A percentile compares a stretch with the other conserved stretches of the same genome.
Evolutionary conservation across 1,140 invertebrate genomes (phyloP).

Genomic region (Drosophila pallidifrons): DNA sequence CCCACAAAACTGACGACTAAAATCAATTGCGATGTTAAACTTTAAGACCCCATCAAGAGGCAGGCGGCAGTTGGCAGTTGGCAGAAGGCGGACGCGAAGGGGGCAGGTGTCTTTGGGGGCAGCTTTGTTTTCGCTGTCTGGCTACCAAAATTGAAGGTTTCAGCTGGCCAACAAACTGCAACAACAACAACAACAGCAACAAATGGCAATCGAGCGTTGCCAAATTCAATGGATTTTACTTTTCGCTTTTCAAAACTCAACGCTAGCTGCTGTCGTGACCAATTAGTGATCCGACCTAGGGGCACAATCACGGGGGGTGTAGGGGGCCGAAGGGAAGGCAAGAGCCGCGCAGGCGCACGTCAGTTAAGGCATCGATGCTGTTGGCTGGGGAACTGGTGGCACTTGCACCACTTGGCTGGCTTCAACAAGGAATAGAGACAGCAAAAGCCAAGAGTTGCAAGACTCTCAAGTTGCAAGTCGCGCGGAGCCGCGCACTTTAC

Average conservation of each 20-base stretch:
- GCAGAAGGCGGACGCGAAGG: background rate
- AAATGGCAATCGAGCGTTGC: constrained; percentile 72
- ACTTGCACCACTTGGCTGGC: constrained; percentile 42
- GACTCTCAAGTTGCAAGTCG: constrained; percentile 42
- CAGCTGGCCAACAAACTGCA: constrained; percentile 28
- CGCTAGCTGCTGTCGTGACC: constrained; percentile 76
- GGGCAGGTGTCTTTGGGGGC: constrained; percentile 13
- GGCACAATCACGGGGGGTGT: constrained; percentile 33
- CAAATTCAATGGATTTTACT: constrained; percentile 83
- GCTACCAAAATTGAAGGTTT: constrained; percentile 75
- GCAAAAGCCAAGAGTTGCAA: constrained; percentile 47
- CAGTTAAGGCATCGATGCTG: constrained; percentile 17
- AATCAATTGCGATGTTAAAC: constrained; percentile 80
- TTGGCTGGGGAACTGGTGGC: constrained; percentile 28
- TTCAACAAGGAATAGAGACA: constrained; percentile 69
- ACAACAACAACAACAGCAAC: constrained; percentile 16
- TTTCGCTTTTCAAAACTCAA: constrained; percentile 70
- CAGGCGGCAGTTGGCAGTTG: background rate
- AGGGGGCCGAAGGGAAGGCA: constrained; percentile 6
- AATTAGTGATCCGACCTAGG: constrained; percentile 72
- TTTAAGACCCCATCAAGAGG: constrained; percentile 62
- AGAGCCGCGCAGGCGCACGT: constrained; percentile 74
- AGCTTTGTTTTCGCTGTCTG: constrained; percentile 42
- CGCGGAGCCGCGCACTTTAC: constrained; percentile 72
- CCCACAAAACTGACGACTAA: constrained; percentile 81